These are phyloP conservation scores for Orthonevra nobilis DNA, from an alignment of 2,888 invertebrate genomes.

Conservation along the genomic window DNA sequence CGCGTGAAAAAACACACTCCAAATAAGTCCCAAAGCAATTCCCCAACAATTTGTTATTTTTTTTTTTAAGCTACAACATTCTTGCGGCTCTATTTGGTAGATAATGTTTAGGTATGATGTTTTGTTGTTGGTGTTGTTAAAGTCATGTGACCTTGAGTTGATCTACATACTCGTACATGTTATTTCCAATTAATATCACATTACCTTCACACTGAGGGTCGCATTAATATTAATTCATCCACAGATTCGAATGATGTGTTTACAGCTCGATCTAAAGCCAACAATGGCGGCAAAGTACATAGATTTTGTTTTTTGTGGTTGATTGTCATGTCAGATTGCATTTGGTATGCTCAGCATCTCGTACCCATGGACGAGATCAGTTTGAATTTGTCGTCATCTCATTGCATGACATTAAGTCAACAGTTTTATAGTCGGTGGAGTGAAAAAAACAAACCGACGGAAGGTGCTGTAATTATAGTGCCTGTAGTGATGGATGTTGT, in stretches of 20 bases:
- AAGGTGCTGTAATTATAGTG: constrained; percentile 57
- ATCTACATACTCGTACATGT: constrained; percentile 22
- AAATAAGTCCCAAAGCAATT: constrained; percentile 19
- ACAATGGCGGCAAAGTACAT: background rate
- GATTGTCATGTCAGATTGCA: constrained; percentile 64
- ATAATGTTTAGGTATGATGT: too few relatives aligned
- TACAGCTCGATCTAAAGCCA: constrained; percentile 4
- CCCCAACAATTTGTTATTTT: constrained; percentile 33
- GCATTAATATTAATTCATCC: constrained; percentile 42
- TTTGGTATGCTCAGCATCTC: constrained; percentile 45
- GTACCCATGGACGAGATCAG: constrained; percentile 64
- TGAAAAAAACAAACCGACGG: constrained; percentile 40
- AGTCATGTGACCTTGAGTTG: constrained; percentile 44
- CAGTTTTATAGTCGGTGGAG: constrained; percentile 57
- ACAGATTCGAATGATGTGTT: background rate
- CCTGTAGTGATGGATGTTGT: constrained; percentile 41
- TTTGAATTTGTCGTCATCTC: constrained; percentile 58
- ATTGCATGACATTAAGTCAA: constrained; percentile 62
- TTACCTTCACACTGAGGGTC: constrained; percentile 44
- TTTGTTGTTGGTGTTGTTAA: background rate
- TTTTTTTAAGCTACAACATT: constrained; percentile 9
- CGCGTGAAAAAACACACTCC: constrained; percentile 4
- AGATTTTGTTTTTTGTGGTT: constrained; percentile 43
- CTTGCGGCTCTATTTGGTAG: constrained; percentile 28
- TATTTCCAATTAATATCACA: constrained; percentile 37